Conservation (phyloP, 2,113 vertebrate genomes). For the Anarrhichthys ocellatus region DNA sequence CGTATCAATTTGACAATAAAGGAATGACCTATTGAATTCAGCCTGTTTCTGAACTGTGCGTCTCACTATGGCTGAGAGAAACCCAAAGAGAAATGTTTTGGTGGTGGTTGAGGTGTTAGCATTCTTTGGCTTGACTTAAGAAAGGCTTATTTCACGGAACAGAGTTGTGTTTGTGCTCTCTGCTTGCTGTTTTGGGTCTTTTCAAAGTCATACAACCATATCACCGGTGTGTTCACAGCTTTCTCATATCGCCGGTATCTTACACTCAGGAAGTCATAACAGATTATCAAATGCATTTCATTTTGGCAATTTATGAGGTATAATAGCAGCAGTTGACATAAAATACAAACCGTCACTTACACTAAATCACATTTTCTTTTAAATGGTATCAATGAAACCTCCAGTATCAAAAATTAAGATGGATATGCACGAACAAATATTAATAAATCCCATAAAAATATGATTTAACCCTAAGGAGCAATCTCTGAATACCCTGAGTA, state of each 20-base stretch:
- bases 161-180: constrained; percentile 11
- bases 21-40: constrained; percentile 11
- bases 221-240: constrained; percentile 43
- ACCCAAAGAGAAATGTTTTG: constrained; percentile 44
- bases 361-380: not conserved
- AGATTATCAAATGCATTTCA: not conserved
- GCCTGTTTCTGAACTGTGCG: constrained; percentile 22
- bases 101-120: constrained; percentile 45
- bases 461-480: not conserved
- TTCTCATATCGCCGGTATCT: constrained; percentile 23
- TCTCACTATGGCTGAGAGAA: constrained; percentile 42
- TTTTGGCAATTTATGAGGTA: not conserved
- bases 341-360: not conserved
- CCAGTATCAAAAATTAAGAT: not conserved
- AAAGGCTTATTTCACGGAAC: constrained; percentile 25
- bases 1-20: constrained; percentile 39
- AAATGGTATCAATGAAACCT: not conserved
- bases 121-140: constrained; percentile 44
- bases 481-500: not conserved
- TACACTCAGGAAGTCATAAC: constrained; percentile 10
- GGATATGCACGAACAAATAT: not conserved
- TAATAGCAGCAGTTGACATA: not conserved
- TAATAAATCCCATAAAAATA: not conserved
- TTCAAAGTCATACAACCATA: constrained; percentile 63
- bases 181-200: constrained; percentile 42